Conservation (phyloP, 2,797 vertebrate genomes). For the Perodicticus potto region DNA sequence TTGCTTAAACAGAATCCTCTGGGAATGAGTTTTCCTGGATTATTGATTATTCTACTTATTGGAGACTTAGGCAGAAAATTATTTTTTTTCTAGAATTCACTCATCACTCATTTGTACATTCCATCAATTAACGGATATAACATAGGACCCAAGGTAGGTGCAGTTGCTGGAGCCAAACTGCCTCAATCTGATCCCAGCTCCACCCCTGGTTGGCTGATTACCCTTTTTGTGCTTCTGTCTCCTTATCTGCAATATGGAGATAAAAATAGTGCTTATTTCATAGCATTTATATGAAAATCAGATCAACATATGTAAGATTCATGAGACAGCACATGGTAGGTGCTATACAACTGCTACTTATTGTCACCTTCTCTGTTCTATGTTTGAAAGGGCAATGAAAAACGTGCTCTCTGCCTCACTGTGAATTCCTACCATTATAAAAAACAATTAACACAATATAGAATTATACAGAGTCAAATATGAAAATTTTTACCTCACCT, state of each 20-base stretch:
- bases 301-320: background rate
- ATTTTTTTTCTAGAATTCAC: background rate
- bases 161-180: background rate
- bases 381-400: background rate
- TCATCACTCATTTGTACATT: background rate
- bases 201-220: background rate
- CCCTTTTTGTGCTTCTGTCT: background rate
- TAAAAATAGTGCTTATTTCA: background rate
- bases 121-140: background rate
- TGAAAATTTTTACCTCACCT: background rate
- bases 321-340: background rate
- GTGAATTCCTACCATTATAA: background rate
- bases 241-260: background rate
- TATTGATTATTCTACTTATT: constrained; percentile 67
- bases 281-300: background rate
- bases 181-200: background rate
- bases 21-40: constrained; percentile 50
- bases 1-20: constrained; percentile 69
- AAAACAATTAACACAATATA: background rate
- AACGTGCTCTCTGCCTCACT: background rate
- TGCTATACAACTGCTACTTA: background rate
- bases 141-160: background rate
- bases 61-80: constrained; percentile 45
- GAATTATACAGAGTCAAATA: background rate
- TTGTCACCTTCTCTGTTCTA: background rate